These are phyloP conservation scores for Gymnocheta viridis DNA, from an alignment of 2,888 invertebrate species.

Conservation along the genomic window DNA sequence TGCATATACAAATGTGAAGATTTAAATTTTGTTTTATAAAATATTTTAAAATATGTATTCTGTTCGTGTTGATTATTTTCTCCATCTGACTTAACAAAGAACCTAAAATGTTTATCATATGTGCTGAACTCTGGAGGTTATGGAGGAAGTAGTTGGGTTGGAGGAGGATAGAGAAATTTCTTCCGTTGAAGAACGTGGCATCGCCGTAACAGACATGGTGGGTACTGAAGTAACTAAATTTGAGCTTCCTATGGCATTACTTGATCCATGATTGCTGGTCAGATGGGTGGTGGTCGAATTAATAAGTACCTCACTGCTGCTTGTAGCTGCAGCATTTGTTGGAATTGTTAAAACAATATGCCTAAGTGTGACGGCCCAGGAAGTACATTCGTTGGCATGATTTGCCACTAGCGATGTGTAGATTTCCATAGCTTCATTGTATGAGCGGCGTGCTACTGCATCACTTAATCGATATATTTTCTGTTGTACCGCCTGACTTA, in stretches of 20 bases:
- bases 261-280: constrained; percentile 53
- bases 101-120: constrained; percentile 71
- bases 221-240: constrained; percentile 61
- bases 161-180: constrained; percentile 35
- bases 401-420: constrained; percentile 75
- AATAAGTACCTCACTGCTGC: constrained; percentile 19
- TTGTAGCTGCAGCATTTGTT: constrained; percentile 51
- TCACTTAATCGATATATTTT: constrained; percentile 74
- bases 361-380: constrained; percentile 75
- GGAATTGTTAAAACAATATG: constrained; percentile 76
- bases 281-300: constrained; percentile 51
- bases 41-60: constrained; percentile 28
- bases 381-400: constrained; percentile 75
- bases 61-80: constrained; percentile 6
- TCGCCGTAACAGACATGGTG: constrained; percentile 73
- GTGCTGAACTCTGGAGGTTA: constrained; percentile 71
- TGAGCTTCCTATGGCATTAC: constrained; percentile 64
- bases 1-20: constrained; percentile 15
- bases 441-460: constrained; percentile 67
- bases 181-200: constrained; percentile 70
- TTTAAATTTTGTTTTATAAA: constrained; percentile 33
- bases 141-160: constrained; percentile 19
- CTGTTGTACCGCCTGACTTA: constrained; percentile 73
- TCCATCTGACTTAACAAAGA: neutral
- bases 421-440: constrained; percentile 75